Evolutionary conservation across 2,888 invertebrate genomes (phyloP), one percentile per base, ranked within the genome.

Genomic region (Opisthograptis luteolata): DNA sequence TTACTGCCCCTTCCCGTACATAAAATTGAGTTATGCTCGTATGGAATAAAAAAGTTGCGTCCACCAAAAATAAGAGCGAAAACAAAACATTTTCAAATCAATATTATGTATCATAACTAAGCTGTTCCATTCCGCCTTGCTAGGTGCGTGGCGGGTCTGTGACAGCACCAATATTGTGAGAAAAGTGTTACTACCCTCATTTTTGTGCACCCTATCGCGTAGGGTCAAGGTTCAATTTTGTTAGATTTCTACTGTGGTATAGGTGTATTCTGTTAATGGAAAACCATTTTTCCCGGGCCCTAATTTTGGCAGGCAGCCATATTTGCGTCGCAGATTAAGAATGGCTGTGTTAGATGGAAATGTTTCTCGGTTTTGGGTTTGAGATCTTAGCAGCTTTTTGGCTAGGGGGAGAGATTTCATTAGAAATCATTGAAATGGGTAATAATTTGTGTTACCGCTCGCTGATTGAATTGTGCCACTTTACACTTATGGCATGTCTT

Each of bases 261-360:
- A 44, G 43, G 44, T 50, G 13, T 39, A 28, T 43, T 22, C 48
- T 52, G 56, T 61, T 61, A 58, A 58, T 61, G 61, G 56, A 56
- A 61, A 55, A 52, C 54, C 61, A 58, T 61, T 61, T 56, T 57
- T 61, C 55, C 53, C 44, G 47, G 42, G 54, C 32, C 48, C 52
- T 58, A 58, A 61, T 58, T 61, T 58, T 61, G 61, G 61, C 61
- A 41, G 28, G 40, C 45, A 35, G 54, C 61, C 61, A 61, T 58
- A 52, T 56, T 58, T 49, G 47, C 48, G 52, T 48, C 58, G 45
- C 43, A 50, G 58, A 58, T 60, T 55, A 53, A 53, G 52, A 50
- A 43, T 41, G 37, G 49, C 32, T 32, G 20, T 43, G 36, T 32
- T 31, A 43, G 43, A 44, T 50, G 44, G 39, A 44, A 50, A 43